Evolutionary conservation across 2,113 vertebrate genomes (phyloP), one percentile per base, ranked within the genome.

Genomic region (Rallus limicola): DNA sequence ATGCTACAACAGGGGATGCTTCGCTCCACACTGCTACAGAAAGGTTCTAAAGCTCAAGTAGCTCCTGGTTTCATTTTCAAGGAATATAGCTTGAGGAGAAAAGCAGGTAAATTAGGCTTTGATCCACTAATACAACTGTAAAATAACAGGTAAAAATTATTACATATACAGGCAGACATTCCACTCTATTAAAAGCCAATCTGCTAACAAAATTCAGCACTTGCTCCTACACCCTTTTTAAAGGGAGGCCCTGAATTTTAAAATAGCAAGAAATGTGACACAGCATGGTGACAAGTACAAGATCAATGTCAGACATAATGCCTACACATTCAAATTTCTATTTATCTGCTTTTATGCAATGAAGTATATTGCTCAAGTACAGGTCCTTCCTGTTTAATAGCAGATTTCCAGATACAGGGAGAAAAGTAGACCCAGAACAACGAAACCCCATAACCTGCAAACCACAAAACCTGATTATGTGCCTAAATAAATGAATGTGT

Each of bases 241-340:
- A 90, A 92, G 31, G 46, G 40, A 81, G 65, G 60, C 72, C 94
- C 12, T 71, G 71, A 91, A 86, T 89, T 88, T 91, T 87, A 95
- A 95, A 95, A 91, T 82, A 93, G 86, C 38, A 89, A 88, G 74
- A 94, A 82, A 82, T 86, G 84, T 79, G 91, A 95, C 94, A 96
- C 55, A 79, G 77, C 50, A 92, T 11, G 34, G 81, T 96, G 93
- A 95, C 89, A 95, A 97, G 92, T 74, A 96, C 46, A 86, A 86
- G 83, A 97, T 84, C 92, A 67, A 97, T 81, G 92, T 92, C 82
- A 96, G 79, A 93, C 82, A 74, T 80, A 86, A 88, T 74, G 85
- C 88, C 60, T 88, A 63, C 55, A 63, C 20, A 31, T 64, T 95
- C 8, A 0, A 81, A 93, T 75, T 90, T 64, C 79, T 75, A 78